Conservation (phyloP, 2,888 invertebrate species). For the Drosophila lacicola region DNA sequence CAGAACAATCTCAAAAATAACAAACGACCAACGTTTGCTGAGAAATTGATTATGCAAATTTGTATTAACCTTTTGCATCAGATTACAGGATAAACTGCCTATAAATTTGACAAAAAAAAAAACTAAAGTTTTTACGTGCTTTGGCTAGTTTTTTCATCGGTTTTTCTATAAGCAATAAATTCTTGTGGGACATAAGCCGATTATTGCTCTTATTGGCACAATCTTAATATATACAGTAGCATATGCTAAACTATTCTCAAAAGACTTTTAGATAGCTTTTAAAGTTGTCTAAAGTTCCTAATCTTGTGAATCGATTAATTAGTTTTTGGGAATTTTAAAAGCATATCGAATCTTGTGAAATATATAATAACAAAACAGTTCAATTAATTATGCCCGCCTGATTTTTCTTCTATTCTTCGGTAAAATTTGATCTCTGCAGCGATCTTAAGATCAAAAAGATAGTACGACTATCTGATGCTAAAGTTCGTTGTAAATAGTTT, state of each 20-base stretch:
- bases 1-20: constrained; percentile 4
- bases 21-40: constrained; percentile 12
- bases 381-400: too few relatives aligned
- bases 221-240: constrained; percentile 10
- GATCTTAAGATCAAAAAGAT: too few relatives aligned
- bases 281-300: neutral
- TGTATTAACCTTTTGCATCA: constrained; percentile 3
- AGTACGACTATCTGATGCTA: too few relatives aligned
- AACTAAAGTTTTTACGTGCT: neutral
- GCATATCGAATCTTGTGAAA: neutral
- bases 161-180: constrained; percentile 23
- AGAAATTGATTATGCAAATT: constrained; percentile 65
- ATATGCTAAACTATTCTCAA: neutral
- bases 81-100: constrained; percentile 12
- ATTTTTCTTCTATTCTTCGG: too few relatives aligned
- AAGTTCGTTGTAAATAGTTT: too few relatives aligned
- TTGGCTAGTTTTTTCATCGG: neutral
- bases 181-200: constrained; percentile 8
- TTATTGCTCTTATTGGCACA: constrained; percentile 10
- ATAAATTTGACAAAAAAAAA: constrained; percentile 1
- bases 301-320: neutral
- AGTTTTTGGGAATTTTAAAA: neutral
- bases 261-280: neutral
- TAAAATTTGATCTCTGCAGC: too few relatives aligned
- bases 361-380: too few relatives aligned